Percentiles rank a stretch among this genome's conserved stretches.
These are phyloP conservation scores for Pollenia angustigena DNA, from an alignment of 2,888 invertebrate species.

Conservation along the genomic window DNA sequence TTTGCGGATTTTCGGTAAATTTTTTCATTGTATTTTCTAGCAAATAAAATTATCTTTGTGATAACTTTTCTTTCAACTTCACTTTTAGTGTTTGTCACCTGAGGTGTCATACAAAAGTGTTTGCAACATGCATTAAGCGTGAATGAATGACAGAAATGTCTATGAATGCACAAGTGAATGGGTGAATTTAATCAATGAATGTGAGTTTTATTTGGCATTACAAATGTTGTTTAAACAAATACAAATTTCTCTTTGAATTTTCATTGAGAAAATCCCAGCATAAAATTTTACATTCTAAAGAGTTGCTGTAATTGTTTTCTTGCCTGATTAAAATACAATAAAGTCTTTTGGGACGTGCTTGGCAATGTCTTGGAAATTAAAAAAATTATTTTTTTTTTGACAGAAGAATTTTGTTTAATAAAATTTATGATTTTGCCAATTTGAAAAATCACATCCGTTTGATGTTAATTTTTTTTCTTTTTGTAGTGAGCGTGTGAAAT, in stretches of 20 bases:
- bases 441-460: constrained; percentile 68
- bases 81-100: constrained; percentile 57
- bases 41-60: background rate
- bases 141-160: background rate
- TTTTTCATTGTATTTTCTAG: constrained; percentile 3
- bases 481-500: constrained; percentile 63
- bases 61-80: background rate
- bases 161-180: constrained; percentile 16
- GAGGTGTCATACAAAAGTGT: constrained; percentile 63
- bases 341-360: constrained; percentile 68
- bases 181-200: constrained; percentile 1
- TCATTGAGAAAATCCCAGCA: constrained; percentile 39
- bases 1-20: constrained; percentile 42
- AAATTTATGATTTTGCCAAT: constrained; percentile 63
- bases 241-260: background rate
- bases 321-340: constrained; percentile 7
- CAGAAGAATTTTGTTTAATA: constrained; percentile 17
- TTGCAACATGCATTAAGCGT: background rate
- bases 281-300: constrained; percentile 3
- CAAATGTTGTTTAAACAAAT: constrained; percentile 57
- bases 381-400: constrained; percentile 32
- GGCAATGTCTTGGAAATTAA: constrained; percentile 55
- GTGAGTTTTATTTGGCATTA: constrained; percentile 37
- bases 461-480: background rate
- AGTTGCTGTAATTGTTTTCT: constrained; percentile 1